Conservation (phyloP, 2,888 invertebrate species). For the Lepas anatifera region DNA sequence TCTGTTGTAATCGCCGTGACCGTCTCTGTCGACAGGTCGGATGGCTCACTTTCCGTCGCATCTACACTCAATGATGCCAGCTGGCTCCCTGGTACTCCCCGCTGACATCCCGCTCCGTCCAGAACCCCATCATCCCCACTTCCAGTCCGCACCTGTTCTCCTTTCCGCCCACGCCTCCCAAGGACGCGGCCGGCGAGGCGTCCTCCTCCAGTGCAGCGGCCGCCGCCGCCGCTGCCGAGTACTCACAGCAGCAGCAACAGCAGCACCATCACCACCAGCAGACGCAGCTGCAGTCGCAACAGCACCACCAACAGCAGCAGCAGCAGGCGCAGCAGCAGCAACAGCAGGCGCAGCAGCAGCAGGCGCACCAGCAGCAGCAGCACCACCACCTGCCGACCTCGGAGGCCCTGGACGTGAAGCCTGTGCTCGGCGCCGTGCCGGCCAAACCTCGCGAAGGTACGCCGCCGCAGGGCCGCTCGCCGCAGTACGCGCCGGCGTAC, state of each 20-base stretch:
- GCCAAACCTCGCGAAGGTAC: neutral
- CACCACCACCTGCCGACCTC: neutral
- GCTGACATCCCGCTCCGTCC: neutral
- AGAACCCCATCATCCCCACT: conserved; percentile 3
- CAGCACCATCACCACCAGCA: neutral
- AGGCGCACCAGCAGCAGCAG: neutral
- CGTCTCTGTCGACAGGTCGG: neutral
- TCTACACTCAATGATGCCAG: conserved; percentile 9
- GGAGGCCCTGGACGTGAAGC: neutral
- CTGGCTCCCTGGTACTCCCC: conserved; percentile 3
- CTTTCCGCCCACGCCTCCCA: neutral
- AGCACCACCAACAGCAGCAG: neutral
- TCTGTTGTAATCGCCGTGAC: too few relatives aligned
- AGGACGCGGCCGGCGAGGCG: neutral
- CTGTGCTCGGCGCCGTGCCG: neutral
- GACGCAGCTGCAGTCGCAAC: neutral
- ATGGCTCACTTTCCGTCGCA: conserved; percentile 8
- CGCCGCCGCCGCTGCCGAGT: neutral
- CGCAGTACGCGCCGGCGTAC: neutral
- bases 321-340: neutral
- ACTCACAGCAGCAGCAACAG: neutral
- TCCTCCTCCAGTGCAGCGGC: neutral
- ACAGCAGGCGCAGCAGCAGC: neutral
- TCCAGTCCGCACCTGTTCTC: neutral
- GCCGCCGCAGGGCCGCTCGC: neutral